These are phyloP conservation scores for Chaenogobius annularis DNA, from an alignment of 2,113 vertebrate species.

Conservation along the genomic window DNA sequence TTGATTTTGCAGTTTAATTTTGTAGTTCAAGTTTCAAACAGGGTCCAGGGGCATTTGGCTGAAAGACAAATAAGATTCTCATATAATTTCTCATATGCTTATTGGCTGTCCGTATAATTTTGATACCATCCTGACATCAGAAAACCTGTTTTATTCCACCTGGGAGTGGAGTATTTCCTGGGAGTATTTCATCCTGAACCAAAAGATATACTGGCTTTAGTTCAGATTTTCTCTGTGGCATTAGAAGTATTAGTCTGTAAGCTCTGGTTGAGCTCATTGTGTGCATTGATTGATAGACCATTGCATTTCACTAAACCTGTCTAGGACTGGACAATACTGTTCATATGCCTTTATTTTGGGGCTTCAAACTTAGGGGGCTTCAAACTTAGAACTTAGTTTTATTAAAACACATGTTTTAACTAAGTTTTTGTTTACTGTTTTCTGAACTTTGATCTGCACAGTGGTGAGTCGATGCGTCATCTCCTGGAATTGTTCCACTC, in stretches of 20 bases:
- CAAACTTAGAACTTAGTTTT: not conserved
- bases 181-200: not conserved
- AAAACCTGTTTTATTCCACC: not conserved
- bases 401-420: not conserved
- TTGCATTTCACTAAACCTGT: not conserved
- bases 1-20: not conserved
- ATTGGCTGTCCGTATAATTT: not conserved
- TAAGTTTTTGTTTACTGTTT: slow-evolving; percentile 7
- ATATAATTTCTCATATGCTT: not conserved
- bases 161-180: too few species aligned
- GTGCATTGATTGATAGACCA: not conserved
- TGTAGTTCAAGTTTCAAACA: not conserved
- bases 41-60: too few species aligned
- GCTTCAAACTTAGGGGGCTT: not conserved
- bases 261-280: not conserved
- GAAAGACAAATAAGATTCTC: too few species aligned
- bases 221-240: not conserved
- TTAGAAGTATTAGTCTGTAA: not conserved
- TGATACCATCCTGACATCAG: not conserved
- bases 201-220: not conserved
- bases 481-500: slow-evolving; percentile 8
- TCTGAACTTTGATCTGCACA: not conserved
- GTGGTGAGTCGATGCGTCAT: not conserved
- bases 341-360: not conserved
- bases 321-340: not conserved